A percentile compares a stretch with the other conserved stretches of the same genome.
Conservation (phyloP, 2,113 vertebrate species). For the Rhabdornis inornatus region DNA sequence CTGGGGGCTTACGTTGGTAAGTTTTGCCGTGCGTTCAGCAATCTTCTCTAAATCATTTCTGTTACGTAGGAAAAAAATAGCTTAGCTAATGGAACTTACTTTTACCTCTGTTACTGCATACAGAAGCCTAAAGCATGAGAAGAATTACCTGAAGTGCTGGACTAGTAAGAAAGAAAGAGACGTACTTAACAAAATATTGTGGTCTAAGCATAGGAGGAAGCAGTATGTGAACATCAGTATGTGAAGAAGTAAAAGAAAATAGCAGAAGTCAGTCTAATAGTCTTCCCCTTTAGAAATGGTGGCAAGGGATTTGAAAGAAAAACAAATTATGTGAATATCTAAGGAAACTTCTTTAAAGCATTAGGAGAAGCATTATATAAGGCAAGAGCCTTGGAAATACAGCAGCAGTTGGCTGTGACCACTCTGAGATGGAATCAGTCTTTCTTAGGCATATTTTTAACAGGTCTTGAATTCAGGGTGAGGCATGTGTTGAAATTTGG, state of each 20-base stretch:
- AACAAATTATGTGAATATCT: background rate
- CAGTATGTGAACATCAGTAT: background rate
- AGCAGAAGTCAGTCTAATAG: background rate
- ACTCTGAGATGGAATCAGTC: background rate
- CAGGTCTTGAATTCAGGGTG: background rate
- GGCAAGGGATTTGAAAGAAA: background rate
- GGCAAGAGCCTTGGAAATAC: background rate
- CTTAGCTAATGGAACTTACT: background rate
- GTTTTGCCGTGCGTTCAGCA: slow-evolving; percentile 44
- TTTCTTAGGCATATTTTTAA: background rate
- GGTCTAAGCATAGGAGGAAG: background rate
- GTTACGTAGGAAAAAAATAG: background rate
- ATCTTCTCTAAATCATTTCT: background rate
- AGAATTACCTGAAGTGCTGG: background rate
- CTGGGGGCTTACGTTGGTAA: slow-evolving; percentile 96
- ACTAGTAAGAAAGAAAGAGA: background rate
- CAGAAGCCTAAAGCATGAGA: background rate
- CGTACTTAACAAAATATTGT: background rate
- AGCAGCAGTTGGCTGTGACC: background rate
- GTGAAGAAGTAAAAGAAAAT: background rate
- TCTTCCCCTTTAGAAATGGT: background rate
- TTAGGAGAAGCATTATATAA: background rate
- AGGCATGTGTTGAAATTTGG: rapidly evolving
- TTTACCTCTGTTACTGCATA: background rate
- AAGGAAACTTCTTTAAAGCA: background rate